phyloP scores from a whole-genome alignment of 1,140 invertebrate genomes.

The Macrosteles quadrilineatus region DNA sequence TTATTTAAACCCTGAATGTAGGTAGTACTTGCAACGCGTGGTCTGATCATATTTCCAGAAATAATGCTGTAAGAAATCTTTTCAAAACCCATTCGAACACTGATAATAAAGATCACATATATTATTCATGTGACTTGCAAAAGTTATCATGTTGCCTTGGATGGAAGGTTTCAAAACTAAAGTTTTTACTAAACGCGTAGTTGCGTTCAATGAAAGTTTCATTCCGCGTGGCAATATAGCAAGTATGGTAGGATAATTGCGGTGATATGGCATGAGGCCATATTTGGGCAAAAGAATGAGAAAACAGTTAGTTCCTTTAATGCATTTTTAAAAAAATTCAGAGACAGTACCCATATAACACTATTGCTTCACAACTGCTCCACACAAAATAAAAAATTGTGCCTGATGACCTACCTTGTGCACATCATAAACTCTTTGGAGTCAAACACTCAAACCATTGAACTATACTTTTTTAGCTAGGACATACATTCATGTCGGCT shows the following conservation, averaged over 20 bases:
- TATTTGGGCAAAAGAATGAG: constrained; percentile 40
- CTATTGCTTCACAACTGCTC: constrained; percentile 24
- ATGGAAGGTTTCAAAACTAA: constrained; percentile 35
- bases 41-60: neutral
- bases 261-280: constrained; percentile 27
- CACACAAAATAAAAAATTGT: constrained; percentile 35
- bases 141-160: constrained; percentile 39
- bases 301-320: constrained; percentile 37
- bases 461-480: constrained; percentile 41
- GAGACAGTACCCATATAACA: constrained; percentile 30
- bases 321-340: constrained; percentile 13
- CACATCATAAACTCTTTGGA: too few relatives aligned
- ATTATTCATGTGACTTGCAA: constrained; percentile 33
- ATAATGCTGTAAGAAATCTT: constrained; percentile 15
- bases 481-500: constrained; percentile 45
- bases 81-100: neutral
- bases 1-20: constrained; percentile 28
- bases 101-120: too few relatives aligned
- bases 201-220: too few relatives aligned
- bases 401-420: neutral
- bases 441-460: constrained; percentile 41
- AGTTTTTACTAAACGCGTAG: constrained; percentile 24
- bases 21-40: too few relatives aligned
- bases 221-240: neutral
- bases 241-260: neutral